These are phyloP conservation scores for Melospiza melodia DNA, from an alignment of 2,113 vertebrate species.

Conservation along the genomic window DNA sequence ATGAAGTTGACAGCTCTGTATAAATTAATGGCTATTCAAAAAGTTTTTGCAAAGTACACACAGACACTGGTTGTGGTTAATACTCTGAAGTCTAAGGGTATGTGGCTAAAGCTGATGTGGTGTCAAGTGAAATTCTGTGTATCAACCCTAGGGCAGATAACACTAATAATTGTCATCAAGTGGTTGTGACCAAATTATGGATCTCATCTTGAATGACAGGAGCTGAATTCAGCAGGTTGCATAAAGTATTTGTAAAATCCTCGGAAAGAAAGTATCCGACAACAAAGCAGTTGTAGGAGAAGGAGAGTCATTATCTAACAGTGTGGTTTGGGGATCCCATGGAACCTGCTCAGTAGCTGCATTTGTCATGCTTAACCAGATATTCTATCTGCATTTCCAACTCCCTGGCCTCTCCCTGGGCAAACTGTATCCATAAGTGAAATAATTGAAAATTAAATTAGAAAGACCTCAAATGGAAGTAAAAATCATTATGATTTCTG, in stretches of 20 bases:
- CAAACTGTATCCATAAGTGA: background rate
- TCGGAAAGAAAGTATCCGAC: background rate
- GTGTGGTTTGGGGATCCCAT: background rate
- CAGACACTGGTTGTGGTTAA: background rate
- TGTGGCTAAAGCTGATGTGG: background rate
- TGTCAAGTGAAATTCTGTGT: background rate
- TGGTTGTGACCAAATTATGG: background rate
- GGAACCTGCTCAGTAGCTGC: background rate
- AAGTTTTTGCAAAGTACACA: background rate
- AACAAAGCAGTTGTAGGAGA: background rate
- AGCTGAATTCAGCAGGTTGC: background rate
- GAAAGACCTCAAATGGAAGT: background rate
- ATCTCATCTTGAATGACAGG: background rate
- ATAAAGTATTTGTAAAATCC: background rate
- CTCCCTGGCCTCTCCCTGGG: background rate
- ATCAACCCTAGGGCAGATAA: background rate
- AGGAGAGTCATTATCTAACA: background rate
- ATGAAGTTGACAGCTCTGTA: background rate
- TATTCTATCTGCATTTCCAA: background rate
- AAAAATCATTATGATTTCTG: background rate
- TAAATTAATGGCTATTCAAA: background rate
- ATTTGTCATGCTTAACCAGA: background rate
- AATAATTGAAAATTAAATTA: background rate
- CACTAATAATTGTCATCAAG: background rate
- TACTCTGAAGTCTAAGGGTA: background rate